These are phyloP conservation scores for Bombus vancouverensis DNA, from an alignment of 1,140 invertebrate species.

Conservation along the genomic window DNA sequence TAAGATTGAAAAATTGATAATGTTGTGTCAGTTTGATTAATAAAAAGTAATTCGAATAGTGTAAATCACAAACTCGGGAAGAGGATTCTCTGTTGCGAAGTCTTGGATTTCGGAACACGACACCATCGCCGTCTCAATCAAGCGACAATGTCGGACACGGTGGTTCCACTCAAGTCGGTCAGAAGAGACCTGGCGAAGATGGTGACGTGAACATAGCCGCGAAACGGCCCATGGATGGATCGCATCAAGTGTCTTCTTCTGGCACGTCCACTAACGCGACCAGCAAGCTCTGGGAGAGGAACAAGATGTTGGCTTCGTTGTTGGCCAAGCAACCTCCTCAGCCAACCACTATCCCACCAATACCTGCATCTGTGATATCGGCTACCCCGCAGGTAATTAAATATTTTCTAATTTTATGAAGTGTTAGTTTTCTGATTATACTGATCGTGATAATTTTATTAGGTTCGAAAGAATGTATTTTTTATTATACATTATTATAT, in stretches of 20 bases:
- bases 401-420: no score
- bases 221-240: conserved; percentile 83
- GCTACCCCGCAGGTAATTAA: conserved; percentile 84
- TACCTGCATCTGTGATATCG: conserved; percentile 86
- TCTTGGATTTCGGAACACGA: conserved; percentile 84
- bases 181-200: conserved; percentile 88
- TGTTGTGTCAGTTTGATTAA: no score
- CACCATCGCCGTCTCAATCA: conserved; percentile 81
- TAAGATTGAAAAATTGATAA: not conserved
- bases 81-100: conserved; percentile 84
- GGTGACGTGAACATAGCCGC: conserved; percentile 84
- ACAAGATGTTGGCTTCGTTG: conserved; percentile 93
- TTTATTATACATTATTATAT: no score
- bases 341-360: conserved; percentile 86
- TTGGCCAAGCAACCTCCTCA: conserved; percentile 90
- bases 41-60: not conserved
- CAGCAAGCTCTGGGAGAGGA: conserved; percentile 90
- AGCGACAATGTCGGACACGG: conserved; percentile 71
- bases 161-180: conserved; percentile 82
- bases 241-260: conserved; percentile 82
- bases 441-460: no score
- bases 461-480: no score
- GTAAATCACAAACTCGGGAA: conserved; percentile 74
- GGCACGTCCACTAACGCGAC: conserved; percentile 80
- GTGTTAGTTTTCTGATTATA: no score